These are phyloP conservation scores for Microcebus murinus DNA, from an alignment of 2,113 vertebrate species.

Conservation along the genomic window DNA sequence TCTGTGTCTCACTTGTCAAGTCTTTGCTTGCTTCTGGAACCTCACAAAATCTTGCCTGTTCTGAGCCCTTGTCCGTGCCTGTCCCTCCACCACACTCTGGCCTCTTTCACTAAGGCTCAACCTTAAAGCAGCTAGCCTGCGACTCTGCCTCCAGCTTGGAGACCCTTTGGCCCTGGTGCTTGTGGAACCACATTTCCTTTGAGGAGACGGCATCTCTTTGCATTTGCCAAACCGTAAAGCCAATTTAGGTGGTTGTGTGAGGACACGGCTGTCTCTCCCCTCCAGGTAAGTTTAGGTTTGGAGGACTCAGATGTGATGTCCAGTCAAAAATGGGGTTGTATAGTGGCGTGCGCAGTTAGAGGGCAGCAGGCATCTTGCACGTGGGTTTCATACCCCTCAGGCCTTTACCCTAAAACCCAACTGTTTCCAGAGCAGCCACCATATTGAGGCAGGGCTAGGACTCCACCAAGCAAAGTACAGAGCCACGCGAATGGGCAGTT, in stretches of 20 bases:
- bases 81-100: not conserved
- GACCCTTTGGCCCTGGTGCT: not conserved
- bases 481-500: not conserved
- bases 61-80: not conserved
- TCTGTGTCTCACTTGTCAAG: not conserved
- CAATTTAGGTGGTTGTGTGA: not conserved
- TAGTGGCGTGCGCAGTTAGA: not conserved
- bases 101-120: not conserved
- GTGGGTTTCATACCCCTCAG: not conserved
- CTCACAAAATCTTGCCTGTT: not conserved
- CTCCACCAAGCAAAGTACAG: not conserved
- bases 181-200: not conserved
- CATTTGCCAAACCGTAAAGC: not conserved
- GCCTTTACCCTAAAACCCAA: not conserved
- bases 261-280: not conserved
- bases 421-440: not conserved
- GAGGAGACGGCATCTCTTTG: not conserved
- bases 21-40: not conserved
- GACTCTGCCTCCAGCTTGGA: not conserved
- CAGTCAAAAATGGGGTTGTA: not conserved
- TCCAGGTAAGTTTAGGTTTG: not conserved
- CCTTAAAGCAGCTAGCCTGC: not conserved
- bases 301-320: not conserved
- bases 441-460: not conserved
- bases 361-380: not conserved